These are phyloP conservation scores for Unio delphinus DNA, from an alignment of 2,888 invertebrate genomes.

Conservation along the genomic window DNA sequence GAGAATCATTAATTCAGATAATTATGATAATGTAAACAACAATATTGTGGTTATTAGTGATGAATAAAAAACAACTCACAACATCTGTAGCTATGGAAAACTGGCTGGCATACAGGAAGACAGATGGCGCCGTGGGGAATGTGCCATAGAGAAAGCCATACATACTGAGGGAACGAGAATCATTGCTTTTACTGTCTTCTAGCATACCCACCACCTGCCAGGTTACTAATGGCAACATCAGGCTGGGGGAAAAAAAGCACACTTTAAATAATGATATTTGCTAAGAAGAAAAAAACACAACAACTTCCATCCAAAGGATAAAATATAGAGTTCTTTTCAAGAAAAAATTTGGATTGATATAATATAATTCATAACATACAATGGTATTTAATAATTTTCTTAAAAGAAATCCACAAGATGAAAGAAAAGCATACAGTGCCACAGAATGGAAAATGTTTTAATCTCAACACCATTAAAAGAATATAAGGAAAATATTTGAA, in stretches of 20 bases:
- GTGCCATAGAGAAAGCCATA: constrained; percentile 97
- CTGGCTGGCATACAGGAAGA: constrained; percentile 92
- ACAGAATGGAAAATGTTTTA: no score
- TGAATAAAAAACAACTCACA: constrained; percentile 73
- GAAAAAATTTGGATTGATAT: neutral
- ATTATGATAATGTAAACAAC: no score
- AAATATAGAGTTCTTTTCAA: neutral
- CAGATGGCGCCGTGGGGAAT: constrained; percentile 95
- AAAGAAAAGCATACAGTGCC: no score
- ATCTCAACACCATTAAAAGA: no score
- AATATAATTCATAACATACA: neutral
- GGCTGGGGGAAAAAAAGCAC: constrained; percentile 36
- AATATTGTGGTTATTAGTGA: no score
- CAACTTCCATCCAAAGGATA: neutral
- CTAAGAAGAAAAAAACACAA: no score
- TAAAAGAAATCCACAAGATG: no score
- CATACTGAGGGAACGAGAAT: constrained; percentile 87
- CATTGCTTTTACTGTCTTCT: constrained; percentile 76
- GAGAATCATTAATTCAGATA: no score
- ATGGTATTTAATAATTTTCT: no score
- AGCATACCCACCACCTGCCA: constrained; percentile 86
- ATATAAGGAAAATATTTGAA: no score
- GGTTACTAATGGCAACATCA: constrained; percentile 81
- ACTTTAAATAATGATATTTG: no score
- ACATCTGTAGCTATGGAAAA: constrained; percentile 89